These are phyloP conservation scores for Spongia lamella DNA, from an alignment of 37 sponge, comb jelly and placozoan species.

Conservation along the genomic window DNA sequence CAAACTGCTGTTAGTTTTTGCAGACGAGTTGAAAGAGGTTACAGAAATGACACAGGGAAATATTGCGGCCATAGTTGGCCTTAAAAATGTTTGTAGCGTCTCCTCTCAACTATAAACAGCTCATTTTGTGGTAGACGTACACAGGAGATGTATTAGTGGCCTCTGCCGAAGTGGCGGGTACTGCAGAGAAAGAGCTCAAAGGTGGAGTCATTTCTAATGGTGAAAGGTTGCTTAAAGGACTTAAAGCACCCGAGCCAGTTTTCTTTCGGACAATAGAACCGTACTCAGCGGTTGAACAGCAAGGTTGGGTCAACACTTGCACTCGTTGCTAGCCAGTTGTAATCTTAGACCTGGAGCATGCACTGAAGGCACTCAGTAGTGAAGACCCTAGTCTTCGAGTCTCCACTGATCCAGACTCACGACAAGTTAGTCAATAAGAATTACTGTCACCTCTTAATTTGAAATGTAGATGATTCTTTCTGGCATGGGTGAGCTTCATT, in stretches of 20 bases:
- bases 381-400: constrained; percentile 97
- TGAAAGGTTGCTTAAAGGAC: constrained; percentile 8
- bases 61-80: constrained; percentile 84
- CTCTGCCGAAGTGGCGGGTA: constrained; percentile 27
- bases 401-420: constrained; percentile 68
- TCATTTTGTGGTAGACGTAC: constrained; percentile 38
- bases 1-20: constrained; percentile 62
- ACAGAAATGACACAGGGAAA: constrained; percentile 57
- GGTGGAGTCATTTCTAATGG: neutral
- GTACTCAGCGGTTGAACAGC: constrained; percentile 69
- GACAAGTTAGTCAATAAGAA: constrained; percentile 52
- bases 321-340: neutral
- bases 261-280: constrained; percentile 94
- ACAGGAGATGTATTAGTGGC: constrained; percentile 76
- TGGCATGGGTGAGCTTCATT: constrained; percentile 97
- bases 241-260: constrained; percentile 79
- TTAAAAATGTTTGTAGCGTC: constrained; percentile 70
- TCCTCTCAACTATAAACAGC: neutral
- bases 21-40: constrained; percentile 78
- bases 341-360: constrained; percentile 74
- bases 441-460: neutral
- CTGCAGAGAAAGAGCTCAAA: constrained; percentile 8
- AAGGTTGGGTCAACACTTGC: constrained; percentile 31
- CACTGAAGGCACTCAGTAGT: constrained; percentile 60
- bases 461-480: constrained; percentile 72